phyloP scores from a whole-genome alignment of 1,140 invertebrate species.

The Helicoverpa zea region DNA sequence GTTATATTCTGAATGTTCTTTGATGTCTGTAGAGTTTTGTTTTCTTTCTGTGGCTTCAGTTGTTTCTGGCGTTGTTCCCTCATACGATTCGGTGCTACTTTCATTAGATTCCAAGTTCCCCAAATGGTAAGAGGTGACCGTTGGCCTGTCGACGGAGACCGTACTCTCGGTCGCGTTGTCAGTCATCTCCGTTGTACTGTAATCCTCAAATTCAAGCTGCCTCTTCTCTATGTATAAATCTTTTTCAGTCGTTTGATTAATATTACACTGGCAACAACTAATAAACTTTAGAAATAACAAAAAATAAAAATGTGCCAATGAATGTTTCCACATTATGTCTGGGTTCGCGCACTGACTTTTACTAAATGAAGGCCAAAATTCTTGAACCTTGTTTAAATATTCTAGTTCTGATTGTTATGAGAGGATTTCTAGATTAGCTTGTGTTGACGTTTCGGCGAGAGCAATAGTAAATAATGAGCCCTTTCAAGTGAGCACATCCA shows the following conservation, averaged over 20 bases:
- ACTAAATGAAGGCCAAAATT: background rate
- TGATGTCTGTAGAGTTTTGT: background rate
- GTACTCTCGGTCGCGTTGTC: background rate
- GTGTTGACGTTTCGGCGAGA: conserved; percentile 13
- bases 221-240: background rate
- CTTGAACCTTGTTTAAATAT: conserved; percentile 1
- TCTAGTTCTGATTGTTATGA: conserved; percentile 24
- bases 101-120: background rate
- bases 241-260: background rate
- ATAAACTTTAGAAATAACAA: background rate
- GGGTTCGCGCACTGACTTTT: background rate
- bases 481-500: conserved; percentile 5
- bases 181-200: background rate
- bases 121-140: background rate
- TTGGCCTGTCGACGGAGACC: background rate
- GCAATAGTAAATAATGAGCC: conserved; percentile 6
- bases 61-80: background rate
- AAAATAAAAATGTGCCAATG: background rate
- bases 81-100: background rate
- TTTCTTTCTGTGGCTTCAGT: background rate
- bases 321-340: conserved; percentile 17
- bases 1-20: no score
- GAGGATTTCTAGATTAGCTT: conserved; percentile 1
- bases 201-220: background rate
- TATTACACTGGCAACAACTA: conserved; percentile 5